Base-by-base conservation (phyloP, 1,140 invertebrate species). In the Drosophila equinoxialis region DNA sequence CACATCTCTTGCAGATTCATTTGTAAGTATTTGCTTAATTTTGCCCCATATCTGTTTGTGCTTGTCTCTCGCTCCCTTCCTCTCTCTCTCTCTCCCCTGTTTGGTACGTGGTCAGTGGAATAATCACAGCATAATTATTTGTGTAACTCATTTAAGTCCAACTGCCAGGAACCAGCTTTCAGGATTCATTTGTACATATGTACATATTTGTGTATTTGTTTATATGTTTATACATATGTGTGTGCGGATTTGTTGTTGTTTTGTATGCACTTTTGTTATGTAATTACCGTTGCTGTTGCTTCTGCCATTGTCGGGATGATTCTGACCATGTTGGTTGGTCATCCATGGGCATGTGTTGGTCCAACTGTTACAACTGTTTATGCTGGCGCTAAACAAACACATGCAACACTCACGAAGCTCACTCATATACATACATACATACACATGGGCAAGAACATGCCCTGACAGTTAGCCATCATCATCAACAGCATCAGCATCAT, bases 291-390 rank as follows among this genome's bases (percentile, higher is more conserved):
- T 72, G 77, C 64, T 68, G 66, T 58, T 51, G 57, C 35, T 55
- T 23, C 26, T 35, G 17, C 5, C 58, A 23, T 37, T 60, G 45
- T 6, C 30, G 41, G 14, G 39, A 17, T 26, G 41, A 39, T 30
- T 41, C 39, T 11, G 20, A 48, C 45, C 45, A 42, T 35, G 64
- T 14, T 37, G 37, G 14, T 14, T 65, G 58, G 41, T 14, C 13
- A 35, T 60, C 60, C 59, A 20, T 51, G 59, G 35, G 62, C 63
- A 60, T 79, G 78, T 86, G 79, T 85, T 82, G 45, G 54, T 57
- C 83, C 82, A 86, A 85, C 82, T 85, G 82, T 85, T 86, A 82
- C 83, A 82, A 79, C 71, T 86, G 83, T 82, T 86, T 86, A 87
- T 86, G 82, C 82, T 77, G 82, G 82, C 79, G 83, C 79, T 79